Conservation (phyloP, 2,113 vertebrate species). For the Coracopsis vasa region DNA sequence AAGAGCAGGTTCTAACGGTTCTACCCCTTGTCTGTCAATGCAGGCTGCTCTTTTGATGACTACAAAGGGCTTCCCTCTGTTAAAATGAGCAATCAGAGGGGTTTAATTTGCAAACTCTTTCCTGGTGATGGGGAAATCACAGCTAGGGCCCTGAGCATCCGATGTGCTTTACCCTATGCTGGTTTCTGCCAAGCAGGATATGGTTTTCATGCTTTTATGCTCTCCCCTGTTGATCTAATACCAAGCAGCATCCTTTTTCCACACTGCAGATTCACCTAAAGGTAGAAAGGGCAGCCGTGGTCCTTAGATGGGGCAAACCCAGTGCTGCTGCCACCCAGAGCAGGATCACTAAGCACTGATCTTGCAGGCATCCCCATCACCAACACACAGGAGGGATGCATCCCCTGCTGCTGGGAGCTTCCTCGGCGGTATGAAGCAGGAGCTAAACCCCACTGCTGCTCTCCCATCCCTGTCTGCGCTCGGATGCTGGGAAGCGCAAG, state of each 20-base stretch:
- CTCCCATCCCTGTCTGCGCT: rapidly evolving
- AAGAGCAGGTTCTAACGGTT: background rate
- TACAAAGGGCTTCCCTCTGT: background rate
- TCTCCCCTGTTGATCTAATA: background rate
- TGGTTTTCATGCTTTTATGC: background rate
- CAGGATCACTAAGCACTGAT: background rate
- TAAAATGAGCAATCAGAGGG: background rate
- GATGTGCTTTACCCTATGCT: background rate
- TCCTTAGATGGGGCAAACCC: background rate
- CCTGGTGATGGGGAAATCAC: background rate
- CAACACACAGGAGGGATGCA: background rate
- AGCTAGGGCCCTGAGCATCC: background rate
- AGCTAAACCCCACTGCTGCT: background rate
- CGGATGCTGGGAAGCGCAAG: background rate
- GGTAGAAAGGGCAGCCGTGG: background rate
- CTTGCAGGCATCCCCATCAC: background rate
- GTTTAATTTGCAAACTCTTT: background rate
- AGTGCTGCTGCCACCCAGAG: background rate
- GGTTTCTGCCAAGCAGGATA: background rate
- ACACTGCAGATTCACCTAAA: background rate
- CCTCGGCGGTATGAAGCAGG: background rate
- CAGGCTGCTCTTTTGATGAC: background rate
- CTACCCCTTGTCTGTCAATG: background rate
- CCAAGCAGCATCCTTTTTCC: rapidly evolving
- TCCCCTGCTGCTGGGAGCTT: background rate